Base-by-base conservation (phyloP, 2,113 vertebrate species). In the Epinephelus fuscoguttatus region DNA sequence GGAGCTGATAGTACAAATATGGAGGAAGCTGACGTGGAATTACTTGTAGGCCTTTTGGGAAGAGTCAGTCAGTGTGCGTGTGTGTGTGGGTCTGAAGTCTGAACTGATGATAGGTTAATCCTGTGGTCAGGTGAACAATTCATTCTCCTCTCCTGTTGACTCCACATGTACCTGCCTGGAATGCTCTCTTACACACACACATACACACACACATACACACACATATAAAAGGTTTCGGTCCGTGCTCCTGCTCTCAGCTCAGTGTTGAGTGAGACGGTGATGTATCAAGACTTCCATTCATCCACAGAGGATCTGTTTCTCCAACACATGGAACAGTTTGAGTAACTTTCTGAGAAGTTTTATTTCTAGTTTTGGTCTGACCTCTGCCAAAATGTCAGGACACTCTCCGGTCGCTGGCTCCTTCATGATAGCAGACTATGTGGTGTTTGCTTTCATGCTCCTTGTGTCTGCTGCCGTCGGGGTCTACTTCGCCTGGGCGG, bases 401-500 rank as follows among this genome's bases (percentile, higher is more conserved):
- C 61, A n/a, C 11, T 33, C 90, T 21, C 2, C 45, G 11, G 77
- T 4, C 4, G 76, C 89, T 5, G 91, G 78, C 23, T 84, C 86
- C 69, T 99, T 99, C 80, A 79, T 59, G 1, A 81, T 82, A 25
- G 96, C 95, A 94, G 98, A 99, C 96, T 99, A 99, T n/a, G 90
- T 96, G 87, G 97, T 99, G 68, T 99, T 99, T 62, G 95, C 91
- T 0, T 84, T 92, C 73, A 97, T 98, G 97, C 94, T 99, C 80
- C 57, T 96, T 47, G 75, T 98, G 77, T 99, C 98, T 0, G 97
- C 97, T 0, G 68, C 78, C 60, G 96, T 99, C 1, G 98, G 98
- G 45, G 49, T 99, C 37, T 99, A 98, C 81, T 98, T 96, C 0
- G 98, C 97, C 68, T 95, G 97, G 61, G 79, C 63, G 0, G 97